phyloP scores from a whole-genome alignment of 2,888 invertebrate species.

The Sylvicola fuscatus region DNA sequence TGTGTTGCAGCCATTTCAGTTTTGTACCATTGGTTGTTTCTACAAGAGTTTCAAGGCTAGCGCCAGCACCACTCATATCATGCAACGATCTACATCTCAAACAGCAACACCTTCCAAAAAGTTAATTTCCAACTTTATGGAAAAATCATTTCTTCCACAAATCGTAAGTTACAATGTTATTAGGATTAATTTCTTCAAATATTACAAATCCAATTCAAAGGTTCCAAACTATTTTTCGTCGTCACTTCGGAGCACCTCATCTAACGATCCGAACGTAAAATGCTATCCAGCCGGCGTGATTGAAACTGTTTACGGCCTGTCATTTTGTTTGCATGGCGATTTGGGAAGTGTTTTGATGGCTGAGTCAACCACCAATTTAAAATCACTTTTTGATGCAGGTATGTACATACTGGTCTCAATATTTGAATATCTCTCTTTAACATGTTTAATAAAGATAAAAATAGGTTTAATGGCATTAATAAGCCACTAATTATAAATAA shows the following conservation, averaged over 20 bases:
- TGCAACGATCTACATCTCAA: too few relatives aligned
- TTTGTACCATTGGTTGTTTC: constrained; percentile 25
- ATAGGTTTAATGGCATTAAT: too few relatives aligned
- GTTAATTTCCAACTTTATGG: constrained; percentile 19
- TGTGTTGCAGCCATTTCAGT: constrained; percentile 20
- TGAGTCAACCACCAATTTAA: constrained; percentile 21
- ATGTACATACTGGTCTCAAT: too few relatives aligned
- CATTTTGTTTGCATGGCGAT: constrained; percentile 29
- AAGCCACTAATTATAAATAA: too few relatives aligned
- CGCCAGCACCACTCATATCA: not conserved
- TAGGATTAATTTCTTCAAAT: too few relatives aligned
- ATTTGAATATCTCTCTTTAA: too few relatives aligned
- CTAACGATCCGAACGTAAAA: constrained; percentile 31
- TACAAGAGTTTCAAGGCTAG: constrained; percentile 7
- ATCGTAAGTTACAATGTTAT: too few relatives aligned
- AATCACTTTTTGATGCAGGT: constrained; percentile 23
- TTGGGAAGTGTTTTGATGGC: constrained; percentile 31
- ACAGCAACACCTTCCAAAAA: too few relatives aligned
- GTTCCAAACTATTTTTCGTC: constrained; percentile 28
- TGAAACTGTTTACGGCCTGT: constrained; percentile 32
- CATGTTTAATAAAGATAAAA: too few relatives aligned
- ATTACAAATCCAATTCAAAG: constrained; percentile 11
- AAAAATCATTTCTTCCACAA: constrained; percentile 18
- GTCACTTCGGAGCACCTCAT: constrained; percentile 23
- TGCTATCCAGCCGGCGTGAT: constrained; percentile 31